Conservation (phyloP, 53 echinoderm and acorn worm genomes). For the Temnopleurus reevesii region DNA sequence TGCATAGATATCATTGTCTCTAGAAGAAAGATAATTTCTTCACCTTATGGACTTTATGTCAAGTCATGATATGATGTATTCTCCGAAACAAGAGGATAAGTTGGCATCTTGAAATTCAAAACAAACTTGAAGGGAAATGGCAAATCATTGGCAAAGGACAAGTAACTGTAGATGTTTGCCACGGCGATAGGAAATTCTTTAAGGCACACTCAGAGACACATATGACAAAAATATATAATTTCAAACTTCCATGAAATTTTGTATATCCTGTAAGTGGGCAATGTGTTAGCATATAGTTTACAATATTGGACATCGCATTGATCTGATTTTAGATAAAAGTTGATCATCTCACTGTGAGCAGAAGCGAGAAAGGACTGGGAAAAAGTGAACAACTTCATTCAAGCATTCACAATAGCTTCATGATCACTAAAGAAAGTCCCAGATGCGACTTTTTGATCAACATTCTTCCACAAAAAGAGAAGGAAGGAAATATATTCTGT, state of each 20-base stretch:
- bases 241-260: neutral
- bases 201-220: neutral
- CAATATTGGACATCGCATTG: neutral
- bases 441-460: too few relatives aligned
- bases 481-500: too few relatives aligned
- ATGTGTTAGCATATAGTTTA: neutral
- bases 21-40: neutral
- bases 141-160: neutral
- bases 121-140: neutral
- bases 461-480: too few relatives aligned
- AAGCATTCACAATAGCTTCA: too few relatives aligned
- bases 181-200: constrained; percentile 8
- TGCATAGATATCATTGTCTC: neutral
- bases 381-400: too few relatives aligned
- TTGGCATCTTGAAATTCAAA: neutral
- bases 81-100: neutral
- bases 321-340: too few relatives aligned
- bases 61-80: neutral
- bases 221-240: neutral
- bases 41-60: neutral
- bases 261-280: constrained; percentile 7
- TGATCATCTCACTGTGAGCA: too few relatives aligned
- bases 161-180: neutral
- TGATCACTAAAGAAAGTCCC: too few relatives aligned
- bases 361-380: too few relatives aligned